These are phyloP conservation scores for Protula sp. DNA, from an alignment of 2,888 invertebrate genomes.

Conservation along the genomic window DNA sequence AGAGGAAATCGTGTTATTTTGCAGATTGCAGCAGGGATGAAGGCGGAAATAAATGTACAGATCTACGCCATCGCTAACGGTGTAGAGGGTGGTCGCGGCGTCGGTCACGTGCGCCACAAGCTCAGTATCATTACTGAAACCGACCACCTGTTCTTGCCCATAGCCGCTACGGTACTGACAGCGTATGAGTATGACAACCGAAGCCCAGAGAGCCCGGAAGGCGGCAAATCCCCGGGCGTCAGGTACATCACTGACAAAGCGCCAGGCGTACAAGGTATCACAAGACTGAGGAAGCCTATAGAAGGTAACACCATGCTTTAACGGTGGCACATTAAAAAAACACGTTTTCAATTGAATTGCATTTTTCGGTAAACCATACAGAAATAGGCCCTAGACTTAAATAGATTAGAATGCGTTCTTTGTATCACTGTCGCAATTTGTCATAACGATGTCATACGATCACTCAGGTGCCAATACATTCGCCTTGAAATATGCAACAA, in stretches of 20 bases:
- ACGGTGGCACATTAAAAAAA: too few relatives aligned
- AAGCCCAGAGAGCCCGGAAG: constrained; percentile 25
- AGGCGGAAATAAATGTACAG: constrained; percentile 42
- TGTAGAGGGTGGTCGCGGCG: constrained; percentile 41
- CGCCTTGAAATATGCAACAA: too few relatives aligned
- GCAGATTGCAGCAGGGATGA: constrained; percentile 53
- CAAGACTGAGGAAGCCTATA: too few relatives aligned
- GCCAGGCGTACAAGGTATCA: constrained; percentile 43
- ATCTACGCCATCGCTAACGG: constrained; percentile 51
- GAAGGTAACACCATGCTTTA: too few relatives aligned
- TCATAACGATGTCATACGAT: too few relatives aligned
- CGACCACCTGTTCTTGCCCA: constrained; percentile 44
- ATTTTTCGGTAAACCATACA: too few relatives aligned
- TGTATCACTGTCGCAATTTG: too few relatives aligned
- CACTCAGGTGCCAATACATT: too few relatives aligned
- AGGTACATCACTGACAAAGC: constrained; percentile 39
- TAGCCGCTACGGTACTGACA: constrained; percentile 47
- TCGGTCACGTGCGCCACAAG: constrained; percentile 41
- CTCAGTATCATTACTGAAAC: constrained; percentile 52
- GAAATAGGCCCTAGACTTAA: too few relatives aligned
- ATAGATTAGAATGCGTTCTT: too few relatives aligned
- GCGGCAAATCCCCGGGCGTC: constrained; percentile 36
- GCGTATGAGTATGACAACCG: constrained; percentile 43
- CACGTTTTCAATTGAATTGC: too few relatives aligned
- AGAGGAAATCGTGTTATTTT: constrained; percentile 8